These are phyloP conservation scores for Spatulosminthurus flaviceps DNA, from an alignment of 2,888 invertebrate species.

Conservation along the genomic window DNA sequence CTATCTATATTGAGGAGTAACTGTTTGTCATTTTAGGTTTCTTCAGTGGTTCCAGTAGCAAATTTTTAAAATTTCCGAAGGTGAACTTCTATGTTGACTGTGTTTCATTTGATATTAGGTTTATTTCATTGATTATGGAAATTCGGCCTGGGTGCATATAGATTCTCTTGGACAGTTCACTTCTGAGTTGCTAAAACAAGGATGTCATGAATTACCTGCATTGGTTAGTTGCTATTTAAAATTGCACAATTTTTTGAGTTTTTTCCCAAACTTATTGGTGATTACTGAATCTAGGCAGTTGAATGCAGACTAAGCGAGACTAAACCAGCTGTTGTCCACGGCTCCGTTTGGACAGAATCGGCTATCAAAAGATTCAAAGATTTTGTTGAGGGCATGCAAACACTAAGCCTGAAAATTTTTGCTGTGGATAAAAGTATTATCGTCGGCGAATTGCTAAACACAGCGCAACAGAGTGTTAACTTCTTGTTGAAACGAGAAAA, in stretches of 20 bases:
- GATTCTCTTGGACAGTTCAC: constrained; percentile 48
- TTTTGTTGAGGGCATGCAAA: constrained; percentile 44
- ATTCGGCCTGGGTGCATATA: constrained; percentile 66
- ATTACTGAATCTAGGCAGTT: constrained; percentile 53
- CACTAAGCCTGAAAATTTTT: constrained; percentile 69
- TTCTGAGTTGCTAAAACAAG: constrained; percentile 32
- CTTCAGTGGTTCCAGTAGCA: too few species aligned
- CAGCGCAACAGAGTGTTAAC: constrained; percentile 57
- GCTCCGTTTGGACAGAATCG: constrained; percentile 56
- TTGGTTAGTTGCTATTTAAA: too few species aligned
- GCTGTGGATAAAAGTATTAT: constrained; percentile 81
- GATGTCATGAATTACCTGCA: constrained; percentile 11
- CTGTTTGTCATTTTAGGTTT: too few species aligned
- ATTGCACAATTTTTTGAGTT: too few species aligned
- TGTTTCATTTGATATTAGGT: constrained; percentile 70
- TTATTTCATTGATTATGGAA: constrained; percentile 84
- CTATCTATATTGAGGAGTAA: background rate
- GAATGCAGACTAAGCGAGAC: constrained; percentile 58
- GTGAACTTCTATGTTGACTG: too few species aligned
- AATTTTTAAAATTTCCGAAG: too few species aligned
- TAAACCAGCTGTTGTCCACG: constrained; percentile 57
- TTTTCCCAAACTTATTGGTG: background rate
- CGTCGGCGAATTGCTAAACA: constrained; percentile 72
- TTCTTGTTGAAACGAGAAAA: constrained; percentile 71
- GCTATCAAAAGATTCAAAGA: constrained; percentile 48